These are phyloP conservation scores for Metallyticus violacea DNA, from an alignment of 2,888 invertebrate species.

Conservation along the genomic window DNA sequence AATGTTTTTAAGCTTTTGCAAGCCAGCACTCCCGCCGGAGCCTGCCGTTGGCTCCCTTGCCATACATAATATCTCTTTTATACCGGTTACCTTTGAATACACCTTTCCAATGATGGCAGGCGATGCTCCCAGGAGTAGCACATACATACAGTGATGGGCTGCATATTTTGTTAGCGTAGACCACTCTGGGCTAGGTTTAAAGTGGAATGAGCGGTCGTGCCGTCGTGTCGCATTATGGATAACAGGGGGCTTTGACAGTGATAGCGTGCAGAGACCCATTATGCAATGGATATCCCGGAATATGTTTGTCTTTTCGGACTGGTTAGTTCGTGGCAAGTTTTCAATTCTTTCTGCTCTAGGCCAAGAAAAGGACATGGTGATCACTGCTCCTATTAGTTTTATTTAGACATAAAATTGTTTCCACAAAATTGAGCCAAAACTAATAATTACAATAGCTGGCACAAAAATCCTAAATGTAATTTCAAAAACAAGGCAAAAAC, in stretches of 20 bases:
- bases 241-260: slow-evolving; percentile 6
- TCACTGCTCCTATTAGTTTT: too few species aligned
- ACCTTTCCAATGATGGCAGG: slow-evolving; percentile 16
- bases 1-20: slow-evolving; percentile 26
- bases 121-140: slow-evolving; percentile 5
- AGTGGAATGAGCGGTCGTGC: not conserved
- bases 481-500: too few species aligned
- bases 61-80: slow-evolving; percentile 13
- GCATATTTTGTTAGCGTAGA: slow-evolving; percentile 4
- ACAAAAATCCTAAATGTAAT: too few species aligned
- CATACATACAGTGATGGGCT: slow-evolving; percentile 1
- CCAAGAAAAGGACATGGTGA: too few species aligned
- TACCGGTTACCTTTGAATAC: slow-evolving; percentile 19
- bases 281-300: not conserved
- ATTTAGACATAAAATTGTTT: too few species aligned
- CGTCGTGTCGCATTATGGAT: slow-evolving; percentile 12
- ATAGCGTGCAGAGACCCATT: not conserved
- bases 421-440: too few species aligned
- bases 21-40: not conserved
- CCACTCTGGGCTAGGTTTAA: not conserved
- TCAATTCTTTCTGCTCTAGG: too few species aligned
- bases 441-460: too few species aligned
- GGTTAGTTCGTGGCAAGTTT: too few species aligned
- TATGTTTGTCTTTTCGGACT: not conserved
- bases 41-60: slow-evolving; percentile 7